phyloP scores from a whole-genome alignment of 2,113 vertebrate genomes.

The Pavo muticus region DNA sequence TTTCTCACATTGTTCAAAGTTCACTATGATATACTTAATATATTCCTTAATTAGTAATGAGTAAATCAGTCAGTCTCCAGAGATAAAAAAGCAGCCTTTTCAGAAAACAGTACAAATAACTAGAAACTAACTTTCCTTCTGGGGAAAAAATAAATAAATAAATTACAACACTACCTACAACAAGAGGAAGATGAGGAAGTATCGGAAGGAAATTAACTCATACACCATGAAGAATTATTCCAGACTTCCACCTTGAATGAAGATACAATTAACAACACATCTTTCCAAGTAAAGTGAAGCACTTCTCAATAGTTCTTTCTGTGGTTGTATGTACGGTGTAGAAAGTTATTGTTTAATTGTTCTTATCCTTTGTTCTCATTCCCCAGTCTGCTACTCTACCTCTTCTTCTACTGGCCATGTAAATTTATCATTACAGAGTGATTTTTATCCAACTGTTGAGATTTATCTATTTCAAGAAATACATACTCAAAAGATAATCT shows the following conservation, averaged over 20 bases:
- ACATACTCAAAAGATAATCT: not conserved
- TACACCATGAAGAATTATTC: not conserved
- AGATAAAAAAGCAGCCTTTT: not conserved
- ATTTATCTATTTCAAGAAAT: not conserved
- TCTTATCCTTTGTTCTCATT: not conserved
- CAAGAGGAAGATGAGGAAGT: not conserved
- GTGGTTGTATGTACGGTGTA: not conserved
- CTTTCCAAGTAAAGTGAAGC: not conserved
- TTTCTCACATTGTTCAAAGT: not conserved
- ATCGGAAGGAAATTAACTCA: not conserved
- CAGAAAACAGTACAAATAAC: not conserved
- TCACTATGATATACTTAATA: not conserved
- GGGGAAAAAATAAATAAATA: not conserved
- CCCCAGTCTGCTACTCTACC: not conserved
- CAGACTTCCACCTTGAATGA: not conserved
- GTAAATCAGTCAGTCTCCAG: not conserved
- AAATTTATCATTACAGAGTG: not conserved
- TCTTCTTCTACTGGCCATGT: not conserved
- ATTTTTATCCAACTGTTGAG: not conserved
- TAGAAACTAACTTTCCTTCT: not conserved
- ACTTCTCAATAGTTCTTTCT: not conserved
- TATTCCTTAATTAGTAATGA: not conserved
- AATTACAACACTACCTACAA: not conserved
- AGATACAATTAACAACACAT: not conserved
- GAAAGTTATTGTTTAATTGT: not conserved